phyloP scores from a whole-genome alignment of 2,113 vertebrate species.

The Colaptes auratus region DNA sequence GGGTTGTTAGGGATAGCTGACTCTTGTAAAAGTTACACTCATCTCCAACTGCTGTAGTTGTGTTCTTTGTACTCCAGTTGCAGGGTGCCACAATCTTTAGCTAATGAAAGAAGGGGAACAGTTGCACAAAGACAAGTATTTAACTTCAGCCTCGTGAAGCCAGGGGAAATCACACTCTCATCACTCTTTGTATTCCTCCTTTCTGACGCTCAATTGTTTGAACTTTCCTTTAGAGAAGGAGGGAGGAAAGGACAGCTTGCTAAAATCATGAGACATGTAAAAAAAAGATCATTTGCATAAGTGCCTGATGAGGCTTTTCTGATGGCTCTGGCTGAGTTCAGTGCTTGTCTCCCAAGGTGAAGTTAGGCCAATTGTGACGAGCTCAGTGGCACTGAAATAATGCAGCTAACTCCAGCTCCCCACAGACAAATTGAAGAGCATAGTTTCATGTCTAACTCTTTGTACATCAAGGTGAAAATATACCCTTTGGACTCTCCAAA shows the following conservation, averaged over 20 bases:
- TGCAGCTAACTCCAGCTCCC: background rate
- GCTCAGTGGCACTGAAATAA: background rate
- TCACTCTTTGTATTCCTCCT: background rate
- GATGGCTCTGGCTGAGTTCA: background rate
- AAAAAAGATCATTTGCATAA: background rate
- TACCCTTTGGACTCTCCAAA: background rate
- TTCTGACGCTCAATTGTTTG: background rate
- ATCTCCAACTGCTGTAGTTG: slow-evolving; percentile 29
- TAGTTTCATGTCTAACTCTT: background rate
- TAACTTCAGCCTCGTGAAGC: background rate
- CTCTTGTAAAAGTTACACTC: slow-evolving; percentile 46
- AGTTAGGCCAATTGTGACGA: background rate
- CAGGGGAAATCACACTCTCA: background rate
- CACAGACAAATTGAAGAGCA: background rate
- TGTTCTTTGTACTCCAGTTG: background rate
- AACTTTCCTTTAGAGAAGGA: background rate
- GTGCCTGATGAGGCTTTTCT: background rate
- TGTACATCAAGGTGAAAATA: background rate
- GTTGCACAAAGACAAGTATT: slow-evolving; percentile 26
- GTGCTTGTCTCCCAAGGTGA: background rate
- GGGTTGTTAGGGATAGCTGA: slow-evolving; percentile 32
- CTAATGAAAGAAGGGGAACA: background rate
- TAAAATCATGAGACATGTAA: accelerated
- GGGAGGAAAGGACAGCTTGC: background rate
- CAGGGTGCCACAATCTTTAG: background rate